A percentile compares a stretch with the other conserved stretches of the same genome.
Evolutionary conservation across 1,140 invertebrate species (phyloP).

Genomic region (Harpegnathos saltator): DNA sequence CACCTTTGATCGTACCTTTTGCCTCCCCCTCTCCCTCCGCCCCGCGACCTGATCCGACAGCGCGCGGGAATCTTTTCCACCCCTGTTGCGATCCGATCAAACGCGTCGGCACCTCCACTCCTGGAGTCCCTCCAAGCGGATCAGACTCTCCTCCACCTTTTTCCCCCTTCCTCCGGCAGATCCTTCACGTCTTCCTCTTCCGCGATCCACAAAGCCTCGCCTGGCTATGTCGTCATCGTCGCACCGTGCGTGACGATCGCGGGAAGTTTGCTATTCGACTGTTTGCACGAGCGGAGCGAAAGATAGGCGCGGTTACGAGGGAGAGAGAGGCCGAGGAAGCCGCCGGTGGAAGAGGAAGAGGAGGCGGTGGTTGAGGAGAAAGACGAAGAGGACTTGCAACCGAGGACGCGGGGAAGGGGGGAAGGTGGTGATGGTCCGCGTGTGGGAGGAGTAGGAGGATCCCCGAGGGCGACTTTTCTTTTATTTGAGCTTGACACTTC

Average conservation of each 20-base stretch:
- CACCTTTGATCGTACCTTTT: conserved; percentile 10
- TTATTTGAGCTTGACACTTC: conserved; percentile 83
- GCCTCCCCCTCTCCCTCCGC: too few species aligned
- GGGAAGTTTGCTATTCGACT: conserved; percentile 73
- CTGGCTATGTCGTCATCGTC: conserved; percentile 51
- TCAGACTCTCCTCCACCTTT: neutral
- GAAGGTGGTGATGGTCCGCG: conserved; percentile 55
- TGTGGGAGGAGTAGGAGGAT: conserved; percentile 76
- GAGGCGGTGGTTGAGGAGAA: conserved; percentile 53
- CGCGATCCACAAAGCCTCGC: conserved; percentile 47
- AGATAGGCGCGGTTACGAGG: conserved; percentile 63
- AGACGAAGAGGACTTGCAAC: conserved; percentile 66
- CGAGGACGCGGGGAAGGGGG: conserved; percentile 62
- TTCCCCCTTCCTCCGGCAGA: neutral
- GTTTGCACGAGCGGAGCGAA: conserved; percentile 69
- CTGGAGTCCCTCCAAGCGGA: conserved; percentile 15
- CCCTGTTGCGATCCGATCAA: conserved; percentile 13
- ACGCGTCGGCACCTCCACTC: conserved; percentile 30
- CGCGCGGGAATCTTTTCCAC: conserved; percentile 23
- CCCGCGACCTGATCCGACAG: neutral
- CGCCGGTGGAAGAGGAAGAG: conserved; percentile 65
- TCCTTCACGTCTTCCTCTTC: conserved; percentile 41
- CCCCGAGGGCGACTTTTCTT: conserved; percentile 82
- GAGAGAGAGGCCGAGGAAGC: conserved; percentile 63
- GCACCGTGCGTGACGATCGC: conserved; percentile 50